These are phyloP conservation scores for Eulithis prunata DNA, from an alignment of 2,888 invertebrate species.

Conservation along the genomic window DNA sequence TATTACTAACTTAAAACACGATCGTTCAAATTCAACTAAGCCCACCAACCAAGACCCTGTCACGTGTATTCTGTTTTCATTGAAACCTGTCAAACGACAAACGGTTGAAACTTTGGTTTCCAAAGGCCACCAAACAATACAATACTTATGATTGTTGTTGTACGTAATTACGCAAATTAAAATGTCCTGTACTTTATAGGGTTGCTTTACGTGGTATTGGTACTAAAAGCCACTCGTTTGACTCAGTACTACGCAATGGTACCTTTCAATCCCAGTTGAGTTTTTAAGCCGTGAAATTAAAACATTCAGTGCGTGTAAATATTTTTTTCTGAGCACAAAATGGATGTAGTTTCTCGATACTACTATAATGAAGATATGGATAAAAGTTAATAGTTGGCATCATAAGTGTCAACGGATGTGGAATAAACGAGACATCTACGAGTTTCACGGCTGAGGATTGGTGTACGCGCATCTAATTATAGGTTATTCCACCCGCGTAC, in stretches of 20 bases:
- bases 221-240: conserved; percentile 17
- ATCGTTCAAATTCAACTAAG: conserved; percentile 7
- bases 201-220: conserved; percentile 16
- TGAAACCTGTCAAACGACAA: conserved; percentile 18
- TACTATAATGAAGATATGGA: conserved; percentile 29
- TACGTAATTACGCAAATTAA: conserved; percentile 9
- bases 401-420: conserved; percentile 63
- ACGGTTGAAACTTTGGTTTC: conserved; percentile 10
- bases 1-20: not conserved
- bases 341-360: conserved; percentile 1
- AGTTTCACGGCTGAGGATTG: conserved; percentile 69
- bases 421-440: conserved; percentile 70
- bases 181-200: conserved; percentile 13
- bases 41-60: not conserved
- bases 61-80: conserved; percentile 15
- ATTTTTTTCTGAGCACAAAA: not conserved
- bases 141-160: conserved; percentile 9
- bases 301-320: not conserved
- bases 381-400: conserved; percentile 50
- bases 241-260: not conserved
- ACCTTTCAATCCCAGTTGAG: not conserved
- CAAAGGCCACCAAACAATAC: conserved; percentile 24
- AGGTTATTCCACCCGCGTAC: conserved; percentile 81
- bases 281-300: too few species aligned
- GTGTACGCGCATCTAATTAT: conserved; percentile 82